Base-by-base conservation (phyloP, 2,888 invertebrate species). In the Pammene aurita region DNA sequence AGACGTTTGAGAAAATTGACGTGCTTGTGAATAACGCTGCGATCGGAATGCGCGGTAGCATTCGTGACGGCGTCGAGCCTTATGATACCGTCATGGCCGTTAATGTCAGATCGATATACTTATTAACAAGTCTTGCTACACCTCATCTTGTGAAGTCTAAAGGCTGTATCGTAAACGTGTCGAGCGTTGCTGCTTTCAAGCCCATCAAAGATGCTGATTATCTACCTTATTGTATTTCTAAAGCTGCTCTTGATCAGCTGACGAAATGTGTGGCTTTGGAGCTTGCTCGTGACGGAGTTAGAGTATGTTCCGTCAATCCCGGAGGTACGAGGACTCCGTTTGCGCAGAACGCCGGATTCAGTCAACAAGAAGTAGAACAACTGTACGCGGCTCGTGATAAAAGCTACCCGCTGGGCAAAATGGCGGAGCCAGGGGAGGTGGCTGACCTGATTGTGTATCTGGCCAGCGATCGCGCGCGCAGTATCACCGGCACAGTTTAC, bases 181-280 rank as follows among this genome's bases (percentile, higher is more conserved):
- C 98, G 14, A 98, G 98, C 84, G 96, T 98, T 5, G 96, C 96
- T 78, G 98, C 98, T 18, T 77, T 94, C 86, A 83, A 95, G 92
- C 77, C 88, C 13, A 87, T 90, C 64, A 86, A 80, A 75, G 88
- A 84, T 71, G 94, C 97, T 4, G 95, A 96, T 67, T 95, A 97
- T 16, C 84, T 98, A 67, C 96, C 98, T 0, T 99, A 99, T 85
- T 95, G 95, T 77, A 95, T 98, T 90, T 97, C 98, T 7, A 99
- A 99, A 92, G 94, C 97, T 38, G 98, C 98, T 5, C 86, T 98
- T 13, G 98, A 99, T 91, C 98, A 98, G 83, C 95, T 99, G 76
- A 99, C 99, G 0, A 94, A 95, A 81, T 98, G 98, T 83, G 93
- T 95, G 9, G 98, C 99, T 11, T 86, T 98, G 63, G 98, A 97